A percentile compares a stretch with the other conserved stretches of the same genome.
Conservation (phyloP, 1,140 invertebrate genomes). For the Cotesia chilonis region DNA sequence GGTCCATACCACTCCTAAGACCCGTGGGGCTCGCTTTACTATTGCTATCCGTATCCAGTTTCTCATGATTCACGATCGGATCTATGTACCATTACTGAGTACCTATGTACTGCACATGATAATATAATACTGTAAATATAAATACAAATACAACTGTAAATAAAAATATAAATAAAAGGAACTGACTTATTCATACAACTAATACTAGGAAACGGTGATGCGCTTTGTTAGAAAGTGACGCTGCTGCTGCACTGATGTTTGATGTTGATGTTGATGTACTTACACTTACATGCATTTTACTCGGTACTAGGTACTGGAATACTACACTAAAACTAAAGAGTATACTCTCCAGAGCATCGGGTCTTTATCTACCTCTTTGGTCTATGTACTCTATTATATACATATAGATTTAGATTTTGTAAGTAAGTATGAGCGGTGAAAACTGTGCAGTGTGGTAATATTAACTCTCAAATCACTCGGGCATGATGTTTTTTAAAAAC, state of each 20-base stretch:
- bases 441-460: too few species aligned
- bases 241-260: slow-evolving; percentile 13
- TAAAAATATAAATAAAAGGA: background rate
- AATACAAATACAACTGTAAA: background rate
- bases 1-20: background rate
- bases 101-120: background rate
- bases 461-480: too few species aligned
- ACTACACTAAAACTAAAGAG: too few species aligned
- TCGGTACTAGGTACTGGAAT: too few species aligned
- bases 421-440: too few species aligned
- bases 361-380: too few species aligned
- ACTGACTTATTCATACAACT: background rate
- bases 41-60: background rate
- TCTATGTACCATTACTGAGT: background rate
- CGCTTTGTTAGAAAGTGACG: slow-evolving; percentile 42
- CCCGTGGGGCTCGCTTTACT: background rate
- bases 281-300: too few species aligned
- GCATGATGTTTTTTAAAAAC: too few species aligned
- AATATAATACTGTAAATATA: background rate
- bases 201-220: slow-evolving; percentile 27
- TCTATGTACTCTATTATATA: too few species aligned
- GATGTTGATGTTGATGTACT: too few species aligned
- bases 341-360: too few species aligned
- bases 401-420: too few species aligned
- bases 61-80: slow-evolving; percentile 5